phyloP scores from a whole-genome alignment of 2,113 vertebrate genomes.

The Shinisaurus crocodilurus region DNA sequence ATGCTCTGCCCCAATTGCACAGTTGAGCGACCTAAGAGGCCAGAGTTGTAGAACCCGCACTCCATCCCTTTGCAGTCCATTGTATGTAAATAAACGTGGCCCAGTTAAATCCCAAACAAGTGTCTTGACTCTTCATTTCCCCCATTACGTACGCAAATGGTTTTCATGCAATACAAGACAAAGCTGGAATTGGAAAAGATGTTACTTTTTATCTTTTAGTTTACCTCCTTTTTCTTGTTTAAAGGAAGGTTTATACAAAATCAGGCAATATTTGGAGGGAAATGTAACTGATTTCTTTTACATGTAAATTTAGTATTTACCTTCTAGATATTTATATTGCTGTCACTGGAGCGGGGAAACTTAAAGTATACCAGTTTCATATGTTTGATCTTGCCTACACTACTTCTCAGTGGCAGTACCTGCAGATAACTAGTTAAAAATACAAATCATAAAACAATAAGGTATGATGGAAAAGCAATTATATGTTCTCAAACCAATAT shows the following conservation, averaged over 20 bases:
- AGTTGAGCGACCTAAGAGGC: too few species aligned
- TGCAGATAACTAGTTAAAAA: slow-evolving; percentile 5
- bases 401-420: not conserved
- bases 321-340: not conserved
- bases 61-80: too few species aligned
- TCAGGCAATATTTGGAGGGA: not conserved
- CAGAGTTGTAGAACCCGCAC: too few species aligned
- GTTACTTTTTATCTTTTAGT: not conserved
- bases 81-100: too few species aligned
- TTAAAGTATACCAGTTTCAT: not conserved
- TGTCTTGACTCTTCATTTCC: too few species aligned
- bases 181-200: not conserved
- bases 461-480: slow-evolving; percentile 16
- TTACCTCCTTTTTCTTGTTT: not conserved
- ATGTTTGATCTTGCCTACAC: not conserved
- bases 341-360: not conserved
- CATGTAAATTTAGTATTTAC: not conserved
- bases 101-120: too few species aligned
- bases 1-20: too few species aligned
- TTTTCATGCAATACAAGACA: not conserved
- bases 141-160: too few species aligned
- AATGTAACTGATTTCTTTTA: not conserved
- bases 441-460: slow-evolving; percentile 39
- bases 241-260: not conserved
- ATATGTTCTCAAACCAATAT: slow-evolving; percentile 24